phyloP scores from a whole-genome alignment of 2,888 invertebrate species.

The Xestia c-nigrum region DNA sequence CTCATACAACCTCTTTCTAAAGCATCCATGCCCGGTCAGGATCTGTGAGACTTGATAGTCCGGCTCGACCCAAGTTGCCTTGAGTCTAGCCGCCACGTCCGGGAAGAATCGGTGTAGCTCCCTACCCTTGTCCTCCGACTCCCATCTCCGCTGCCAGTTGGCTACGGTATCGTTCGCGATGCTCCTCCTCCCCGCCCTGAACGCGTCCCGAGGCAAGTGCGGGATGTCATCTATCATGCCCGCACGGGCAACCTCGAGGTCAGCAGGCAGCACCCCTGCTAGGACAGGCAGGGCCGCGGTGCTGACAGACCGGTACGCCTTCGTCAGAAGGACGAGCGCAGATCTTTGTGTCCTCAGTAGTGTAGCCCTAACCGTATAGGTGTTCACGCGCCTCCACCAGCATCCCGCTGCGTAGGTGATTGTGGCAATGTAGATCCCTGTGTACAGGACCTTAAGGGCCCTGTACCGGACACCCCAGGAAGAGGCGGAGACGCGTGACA shows the following conservation, averaged over 20 bases:
- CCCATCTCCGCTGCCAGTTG: constrained; percentile 61
- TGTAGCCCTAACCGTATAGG: background rate
- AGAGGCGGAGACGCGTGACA: constrained; percentile 34
- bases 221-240: constrained; percentile 15
- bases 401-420: constrained; percentile 19
- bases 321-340: constrained; percentile 36
- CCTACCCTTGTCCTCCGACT: constrained; percentile 40
- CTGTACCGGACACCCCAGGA: constrained; percentile 19
- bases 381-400: constrained; percentile 22
- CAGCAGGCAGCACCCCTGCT: constrained; percentile 49
- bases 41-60: constrained; percentile 61
- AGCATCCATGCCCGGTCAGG: constrained; percentile 27
- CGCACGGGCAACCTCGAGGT: constrained; percentile 39
- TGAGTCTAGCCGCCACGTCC: constrained; percentile 51
- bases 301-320: constrained; percentile 44
- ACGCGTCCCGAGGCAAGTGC: background rate
- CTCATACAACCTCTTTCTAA: constrained; percentile 38
- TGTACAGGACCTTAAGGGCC: background rate
- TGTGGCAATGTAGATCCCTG: fast-evolving
- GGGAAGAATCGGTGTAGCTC: constrained; percentile 63
- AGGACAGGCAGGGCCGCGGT: constrained; percentile 42
- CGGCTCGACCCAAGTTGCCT: constrained; percentile 56
- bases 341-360: constrained; percentile 14
- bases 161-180: background rate
- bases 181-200: background rate